Conservation (phyloP, 1,140 invertebrate species). For the Penaeus chinensis region DNA sequence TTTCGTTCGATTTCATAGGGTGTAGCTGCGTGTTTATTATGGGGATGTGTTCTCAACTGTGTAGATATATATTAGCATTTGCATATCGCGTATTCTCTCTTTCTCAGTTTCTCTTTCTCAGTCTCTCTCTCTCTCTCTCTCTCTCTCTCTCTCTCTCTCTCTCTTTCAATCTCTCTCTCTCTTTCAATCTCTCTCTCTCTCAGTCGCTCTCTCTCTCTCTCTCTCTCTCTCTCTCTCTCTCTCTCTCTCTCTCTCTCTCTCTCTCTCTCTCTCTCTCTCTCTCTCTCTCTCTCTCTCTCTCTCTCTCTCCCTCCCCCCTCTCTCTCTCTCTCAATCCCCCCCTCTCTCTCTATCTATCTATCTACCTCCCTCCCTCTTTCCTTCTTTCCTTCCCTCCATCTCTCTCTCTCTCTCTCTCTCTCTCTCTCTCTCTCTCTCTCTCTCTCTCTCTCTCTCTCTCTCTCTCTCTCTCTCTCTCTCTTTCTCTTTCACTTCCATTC, state of each 20-base stretch:
- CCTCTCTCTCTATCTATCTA: background rate
- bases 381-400: background rate
- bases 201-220: background rate
- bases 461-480: slow-evolving; percentile 24
- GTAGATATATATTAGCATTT: no score
- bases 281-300: background rate
- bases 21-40: no score
- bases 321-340: background rate
- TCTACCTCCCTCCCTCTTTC: background rate
- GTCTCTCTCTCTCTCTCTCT: no score
- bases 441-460: slow-evolving; percentile 24
- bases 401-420: background rate
- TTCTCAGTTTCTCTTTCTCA: no score
- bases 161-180: no score
- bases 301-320: slow-evolving; percentile 2
- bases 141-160: no score
- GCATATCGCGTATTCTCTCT: no score
- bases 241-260: background rate
- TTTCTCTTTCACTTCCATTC: background rate
- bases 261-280: background rate
- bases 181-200: no score
- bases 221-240: background rate
- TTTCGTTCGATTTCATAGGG: no score
- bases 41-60: no score
- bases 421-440: background rate